Percentiles rank a stretch among this genome's conserved stretches.
These are phyloP conservation scores for Watsonalla cultraria DNA, from an alignment of 2,888 invertebrate species.

Conservation along the genomic window DNA sequence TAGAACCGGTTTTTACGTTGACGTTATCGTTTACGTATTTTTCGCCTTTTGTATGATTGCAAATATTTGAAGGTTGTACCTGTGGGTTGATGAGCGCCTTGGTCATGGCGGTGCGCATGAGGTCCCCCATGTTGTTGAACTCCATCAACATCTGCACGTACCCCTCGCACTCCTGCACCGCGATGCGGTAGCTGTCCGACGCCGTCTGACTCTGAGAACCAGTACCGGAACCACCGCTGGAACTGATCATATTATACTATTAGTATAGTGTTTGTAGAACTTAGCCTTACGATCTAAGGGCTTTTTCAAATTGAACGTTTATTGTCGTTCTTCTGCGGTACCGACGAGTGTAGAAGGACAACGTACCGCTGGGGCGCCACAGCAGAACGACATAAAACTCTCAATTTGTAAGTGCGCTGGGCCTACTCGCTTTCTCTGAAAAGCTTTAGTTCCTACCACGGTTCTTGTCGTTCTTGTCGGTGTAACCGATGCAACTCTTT, in stretches of 20 bases:
- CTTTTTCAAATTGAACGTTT: not conserved
- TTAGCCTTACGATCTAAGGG: not conserved
- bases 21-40: too few relatives aligned
- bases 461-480: too few relatives aligned
- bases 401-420: too few relatives aligned
- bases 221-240: constrained; percentile 24
- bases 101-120: constrained; percentile 96
- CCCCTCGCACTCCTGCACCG: constrained; percentile 91
- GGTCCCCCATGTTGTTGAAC: constrained; percentile 96
- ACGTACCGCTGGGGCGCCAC: too few relatives aligned
- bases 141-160: constrained; percentile 95
- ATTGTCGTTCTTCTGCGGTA: too few relatives aligned
- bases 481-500: too few relatives aligned
- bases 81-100: constrained; percentile 92
- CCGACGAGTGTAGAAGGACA: too few relatives aligned
- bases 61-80: constrained; percentile 48
- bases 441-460: too few relatives aligned
- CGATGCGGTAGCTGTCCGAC: constrained; percentile 82
- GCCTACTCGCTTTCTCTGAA: too few relatives aligned
- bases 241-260: constrained; percentile 25
- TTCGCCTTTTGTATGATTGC: too few relatives aligned
- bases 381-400: too few relatives aligned
- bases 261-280: not conserved
- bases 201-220: constrained; percentile 31
- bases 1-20: too few relatives aligned